Conservation (phyloP, 2,797 vertebrate species). For the Oceanodroma leucorhoa region DNA sequence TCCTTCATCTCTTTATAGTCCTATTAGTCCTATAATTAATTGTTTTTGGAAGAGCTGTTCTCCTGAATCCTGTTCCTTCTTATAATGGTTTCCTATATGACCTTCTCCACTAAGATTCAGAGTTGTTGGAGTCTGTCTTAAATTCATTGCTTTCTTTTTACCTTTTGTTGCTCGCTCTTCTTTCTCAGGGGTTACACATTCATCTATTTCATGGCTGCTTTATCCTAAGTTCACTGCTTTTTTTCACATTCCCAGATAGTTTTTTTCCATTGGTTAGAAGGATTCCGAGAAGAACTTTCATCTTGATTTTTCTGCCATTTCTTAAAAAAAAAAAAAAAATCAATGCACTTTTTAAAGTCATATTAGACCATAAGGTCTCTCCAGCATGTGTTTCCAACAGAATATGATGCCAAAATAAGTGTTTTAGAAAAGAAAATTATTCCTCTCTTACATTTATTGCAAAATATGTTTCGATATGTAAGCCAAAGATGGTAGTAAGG, state of each 20-base stretch:
- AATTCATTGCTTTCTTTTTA: neutral
- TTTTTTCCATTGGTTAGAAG: neutral
- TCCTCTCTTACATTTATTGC: neutral
- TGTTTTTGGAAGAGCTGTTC: rapidly evolving
- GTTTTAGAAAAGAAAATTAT: neutral
- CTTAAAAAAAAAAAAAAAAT: neutral
- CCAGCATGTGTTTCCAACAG: neutral
- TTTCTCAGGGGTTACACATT: neutral
- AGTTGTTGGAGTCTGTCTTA: neutral
- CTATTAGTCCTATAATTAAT: neutral
- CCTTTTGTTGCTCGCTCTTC: neutral
- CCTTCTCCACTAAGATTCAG: neutral
- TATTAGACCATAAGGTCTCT: neutral
- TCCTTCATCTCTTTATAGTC: rapidly evolving
- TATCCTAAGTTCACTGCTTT: neutral
- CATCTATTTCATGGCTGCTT: neutral
- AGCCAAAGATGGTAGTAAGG: neutral
- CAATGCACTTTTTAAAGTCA: neutral
- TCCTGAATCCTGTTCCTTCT: neutral
- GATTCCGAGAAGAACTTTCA: neutral
- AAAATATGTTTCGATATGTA: neutral
- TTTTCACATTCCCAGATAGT: neutral
- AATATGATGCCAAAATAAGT: neutral
- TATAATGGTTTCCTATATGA: neutral
- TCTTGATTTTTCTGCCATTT: neutral